A percentile compares a stretch with the other conserved stretches of the same genome.
phyloP scores from a whole-genome alignment of 2,888 invertebrate genomes.

The Campopleginae sp. region DNA sequence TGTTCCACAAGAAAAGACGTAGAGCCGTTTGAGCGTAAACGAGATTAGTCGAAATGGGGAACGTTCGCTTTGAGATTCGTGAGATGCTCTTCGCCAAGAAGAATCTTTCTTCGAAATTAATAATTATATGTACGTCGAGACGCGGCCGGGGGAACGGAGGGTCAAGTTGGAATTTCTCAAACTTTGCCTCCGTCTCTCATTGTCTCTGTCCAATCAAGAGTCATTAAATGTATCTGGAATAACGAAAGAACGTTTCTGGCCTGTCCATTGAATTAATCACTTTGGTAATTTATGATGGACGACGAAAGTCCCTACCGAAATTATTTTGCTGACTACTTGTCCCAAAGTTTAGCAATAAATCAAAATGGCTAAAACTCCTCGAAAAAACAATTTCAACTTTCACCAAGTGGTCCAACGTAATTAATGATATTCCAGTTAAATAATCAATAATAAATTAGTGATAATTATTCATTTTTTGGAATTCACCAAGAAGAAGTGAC shows the following conservation, averaged over 20 bases:
- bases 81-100: conserved; percentile 22
- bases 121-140: conserved; percentile 26
- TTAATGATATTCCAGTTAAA: background rate
- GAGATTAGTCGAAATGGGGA: conserved; percentile 46
- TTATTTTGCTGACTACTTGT: conserved; percentile 11
- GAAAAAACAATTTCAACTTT: conserved; percentile 4
- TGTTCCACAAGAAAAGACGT: conserved; percentile 37
- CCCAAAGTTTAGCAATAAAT: conserved; percentile 19
- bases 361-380: background rate
- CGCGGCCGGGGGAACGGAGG: background rate
- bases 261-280: conserved; percentile 37
- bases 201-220: conserved; percentile 28
- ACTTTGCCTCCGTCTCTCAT: conserved; percentile 31
- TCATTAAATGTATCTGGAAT: conserved; percentile 28
- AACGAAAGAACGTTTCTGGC: background rate
- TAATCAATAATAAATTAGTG: background rate
- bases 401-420: background rate
- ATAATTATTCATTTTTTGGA: background rate
- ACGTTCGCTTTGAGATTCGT: conserved; percentile 26
- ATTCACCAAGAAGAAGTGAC: background rate
- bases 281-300: conserved; percentile 24
- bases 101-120: conserved; percentile 23
- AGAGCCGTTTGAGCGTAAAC: conserved; percentile 34
- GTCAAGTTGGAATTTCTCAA: conserved; percentile 9
- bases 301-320: too few species aligned